Evolutionary conservation across 2,113 vertebrate species (phyloP).

Genomic region (Gambusia affinis): DNA sequence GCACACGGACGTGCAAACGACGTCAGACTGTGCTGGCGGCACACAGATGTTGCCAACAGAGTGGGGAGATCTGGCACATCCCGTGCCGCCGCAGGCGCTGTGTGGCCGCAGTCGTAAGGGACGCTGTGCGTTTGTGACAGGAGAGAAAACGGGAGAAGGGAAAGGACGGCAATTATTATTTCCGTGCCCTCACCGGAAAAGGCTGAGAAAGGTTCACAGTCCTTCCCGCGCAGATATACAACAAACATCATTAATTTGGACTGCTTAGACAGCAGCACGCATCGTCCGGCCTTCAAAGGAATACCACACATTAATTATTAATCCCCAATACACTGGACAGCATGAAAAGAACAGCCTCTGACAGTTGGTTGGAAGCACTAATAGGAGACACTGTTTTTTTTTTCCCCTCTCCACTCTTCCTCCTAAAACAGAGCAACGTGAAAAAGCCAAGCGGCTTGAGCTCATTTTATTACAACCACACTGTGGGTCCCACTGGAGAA

Average conservation of each 20-base stretch:
- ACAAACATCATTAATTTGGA: conserved; percentile 51
- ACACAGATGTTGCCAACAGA: conserved; percentile 13
- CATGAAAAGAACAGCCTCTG: conserved; percentile 25
- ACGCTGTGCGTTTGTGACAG: conserved; percentile 6
- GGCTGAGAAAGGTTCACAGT: conserved; percentile 39
- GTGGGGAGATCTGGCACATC: conserved; percentile 34
- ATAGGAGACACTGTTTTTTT: conserved; percentile 13
- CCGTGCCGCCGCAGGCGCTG: conserved; percentile 43
- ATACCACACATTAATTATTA: conserved; percentile 45
- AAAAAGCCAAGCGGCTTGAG: conserved; percentile 43
- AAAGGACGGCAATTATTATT: conserved; percentile 39
- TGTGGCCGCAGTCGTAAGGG: conserved; percentile 27
- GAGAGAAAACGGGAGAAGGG: not conserved
- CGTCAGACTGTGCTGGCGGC: not conserved
- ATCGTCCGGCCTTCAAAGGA: conserved; percentile 43
- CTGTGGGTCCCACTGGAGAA: conserved; percentile 35
- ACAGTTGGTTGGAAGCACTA: conserved; percentile 18
- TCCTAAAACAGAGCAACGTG: conserved; percentile 32
- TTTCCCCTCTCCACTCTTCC: conserved; percentile 1
- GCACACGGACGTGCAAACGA: not conserved
- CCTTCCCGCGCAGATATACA: conserved; percentile 26
- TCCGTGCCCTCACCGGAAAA: conserved; percentile 34
- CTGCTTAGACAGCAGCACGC: conserved; percentile 27
- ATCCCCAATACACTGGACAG: conserved; percentile 20
- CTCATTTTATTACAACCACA: conserved; percentile 69